Conservation (phyloP, 2,888 invertebrate genomes). For the Coenonympha glycerion region DNA sequence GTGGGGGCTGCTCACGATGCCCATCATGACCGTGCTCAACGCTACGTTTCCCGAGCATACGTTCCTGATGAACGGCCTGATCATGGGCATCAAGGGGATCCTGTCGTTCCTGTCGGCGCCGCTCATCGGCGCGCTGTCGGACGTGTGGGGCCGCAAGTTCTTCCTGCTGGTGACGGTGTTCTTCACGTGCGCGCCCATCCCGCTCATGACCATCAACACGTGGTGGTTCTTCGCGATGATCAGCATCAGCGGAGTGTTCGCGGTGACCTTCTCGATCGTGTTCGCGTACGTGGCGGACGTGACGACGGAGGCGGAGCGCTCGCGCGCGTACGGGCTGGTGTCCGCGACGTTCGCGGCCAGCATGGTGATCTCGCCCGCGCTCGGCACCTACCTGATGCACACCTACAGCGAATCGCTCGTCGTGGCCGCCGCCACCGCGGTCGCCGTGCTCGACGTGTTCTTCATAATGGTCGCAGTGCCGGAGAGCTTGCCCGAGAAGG, state of each 20-base stretch:
- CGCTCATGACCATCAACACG: slow-evolving; percentile 98
- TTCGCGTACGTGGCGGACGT: slow-evolving; percentile 99
- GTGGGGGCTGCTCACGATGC: slow-evolving; percentile 99
- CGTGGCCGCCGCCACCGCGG: slow-evolving; percentile 95
- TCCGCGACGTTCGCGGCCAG: slow-evolving; percentile 99
- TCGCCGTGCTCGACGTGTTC: slow-evolving; percentile 96
- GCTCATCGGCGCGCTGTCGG: slow-evolving; percentile 96
- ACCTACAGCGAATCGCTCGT: slow-evolving; percentile 89
- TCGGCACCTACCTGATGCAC: slow-evolving; percentile 92
- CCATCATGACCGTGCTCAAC: slow-evolving; percentile 95
- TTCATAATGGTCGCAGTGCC: slow-evolving; percentile 99
- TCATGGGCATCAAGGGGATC: slow-evolving; percentile 98
- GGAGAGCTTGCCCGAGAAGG: slow-evolving; percentile 97
- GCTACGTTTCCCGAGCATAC: slow-evolving; percentile 99
- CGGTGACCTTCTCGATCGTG: slow-evolving; percentile 99
- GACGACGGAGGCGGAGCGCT: slow-evolving; percentile 96
- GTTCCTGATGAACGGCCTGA: slow-evolving; percentile 99
- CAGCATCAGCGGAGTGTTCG: slow-evolving; percentile 98
- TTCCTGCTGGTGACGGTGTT: slow-evolving; percentile 98
- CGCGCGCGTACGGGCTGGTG: slow-evolving; percentile 96
- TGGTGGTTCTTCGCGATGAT: slow-evolving; percentile 99
- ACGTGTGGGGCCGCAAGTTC: slow-evolving; percentile 98
- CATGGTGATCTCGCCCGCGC: slow-evolving; percentile 97
- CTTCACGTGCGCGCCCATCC: slow-evolving; percentile 99
- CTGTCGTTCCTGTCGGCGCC: slow-evolving; percentile 98